A percentile compares a stretch with the other conserved stretches of the same genome.
Evolutionary conservation across 2,888 invertebrate genomes (phyloP).

Genomic region (Balanococcus diminutus): DNA sequence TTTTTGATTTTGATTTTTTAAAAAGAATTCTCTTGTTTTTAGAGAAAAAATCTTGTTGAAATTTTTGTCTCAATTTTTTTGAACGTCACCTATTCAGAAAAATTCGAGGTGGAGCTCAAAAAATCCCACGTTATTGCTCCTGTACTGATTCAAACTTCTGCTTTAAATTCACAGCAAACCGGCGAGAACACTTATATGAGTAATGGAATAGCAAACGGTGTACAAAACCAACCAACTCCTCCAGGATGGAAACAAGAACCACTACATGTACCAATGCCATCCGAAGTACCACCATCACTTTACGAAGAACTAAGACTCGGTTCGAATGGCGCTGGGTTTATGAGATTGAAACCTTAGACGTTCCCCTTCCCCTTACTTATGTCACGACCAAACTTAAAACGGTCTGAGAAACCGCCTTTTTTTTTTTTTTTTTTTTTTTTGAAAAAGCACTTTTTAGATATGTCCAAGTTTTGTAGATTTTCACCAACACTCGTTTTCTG

Average conservation of each 20-base stretch:
- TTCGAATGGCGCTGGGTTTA: slow-evolving; percentile 81
- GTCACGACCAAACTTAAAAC: not conserved
- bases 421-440: slow-evolving; percentile 33
- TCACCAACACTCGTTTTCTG: slow-evolving; percentile 50
- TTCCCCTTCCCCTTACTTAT: too few relatives aligned
- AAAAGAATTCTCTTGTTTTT: too few relatives aligned
- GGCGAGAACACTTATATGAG: slow-evolving; percentile 51
- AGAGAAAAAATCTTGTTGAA: too few relatives aligned
- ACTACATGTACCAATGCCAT: slow-evolving; percentile 66
- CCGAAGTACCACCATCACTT: slow-evolving; percentile 77
- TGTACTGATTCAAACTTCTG: not conserved
- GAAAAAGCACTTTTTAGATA: slow-evolving; percentile 18
- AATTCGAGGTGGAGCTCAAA: too few relatives aligned
- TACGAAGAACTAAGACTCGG: slow-evolving; percentile 83
- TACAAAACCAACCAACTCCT: slow-evolving; percentile 37
- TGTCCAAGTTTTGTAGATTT: slow-evolving; percentile 45
- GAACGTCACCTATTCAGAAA: too few relatives aligned
- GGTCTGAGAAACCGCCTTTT: not conserved
- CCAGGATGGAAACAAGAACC: slow-evolving; percentile 74
- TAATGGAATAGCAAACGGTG: slow-evolving; percentile 51
- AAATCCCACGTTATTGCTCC: too few relatives aligned
- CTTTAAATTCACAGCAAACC: not conserved
- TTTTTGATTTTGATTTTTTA: too few relatives aligned
- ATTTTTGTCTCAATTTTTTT: too few relatives aligned
- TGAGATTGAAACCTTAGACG: slow-evolving; percentile 72